Base-by-base conservation (phyloP, 2,113 vertebrate genomes). In the Formicarius rufipectus region DNA sequence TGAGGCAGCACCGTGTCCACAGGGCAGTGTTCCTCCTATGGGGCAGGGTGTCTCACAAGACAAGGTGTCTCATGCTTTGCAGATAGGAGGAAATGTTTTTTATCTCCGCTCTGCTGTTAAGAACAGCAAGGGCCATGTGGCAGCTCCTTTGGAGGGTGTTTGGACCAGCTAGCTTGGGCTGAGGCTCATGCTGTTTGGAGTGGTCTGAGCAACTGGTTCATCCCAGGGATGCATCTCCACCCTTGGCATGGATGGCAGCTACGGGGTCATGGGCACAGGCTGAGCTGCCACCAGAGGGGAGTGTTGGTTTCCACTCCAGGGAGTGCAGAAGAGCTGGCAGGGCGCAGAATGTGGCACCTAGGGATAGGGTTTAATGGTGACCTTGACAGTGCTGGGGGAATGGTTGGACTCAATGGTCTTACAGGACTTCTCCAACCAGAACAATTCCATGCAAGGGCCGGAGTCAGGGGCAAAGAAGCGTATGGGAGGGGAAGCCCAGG, bases 281-380 rank as follows among this genome's bases (percentile, higher is more conserved):
- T 49, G 88, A 14, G 0, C 78, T 89, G 92, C 94, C 94, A 90
- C 31, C 94, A 96, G 94, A 90, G 94, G 95, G 94, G 50, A 90
- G 82, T 93, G 68, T 93, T 92, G 94, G 75, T 9, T 47, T 22
- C 55, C 64, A 7, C 5, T 40, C 5, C 23, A 0, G 14, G 49
- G n/a, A 27, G 50, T 7, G 64, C 58, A 17, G 84, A 13, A n/a
- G 19, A 60, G 37, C 45, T 75, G 71, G 49, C 64, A 14, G 79
- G 31, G 17, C n/a, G 20, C 14, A 1, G 18, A 4, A 14, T 31
- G 75, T 16, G 8, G 5, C 78, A 14, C 39, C 11, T 60, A 62
- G 62, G 53, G 24, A 47, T 39, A 13, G 76, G 31, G 23, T n/a
- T 74, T 45, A 1, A 12, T 10, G 42, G 37, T 50, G 68, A 20